Conservation (phyloP, 2,113 vertebrate species). For the Girardinichthys multiradiatus region DNA sequence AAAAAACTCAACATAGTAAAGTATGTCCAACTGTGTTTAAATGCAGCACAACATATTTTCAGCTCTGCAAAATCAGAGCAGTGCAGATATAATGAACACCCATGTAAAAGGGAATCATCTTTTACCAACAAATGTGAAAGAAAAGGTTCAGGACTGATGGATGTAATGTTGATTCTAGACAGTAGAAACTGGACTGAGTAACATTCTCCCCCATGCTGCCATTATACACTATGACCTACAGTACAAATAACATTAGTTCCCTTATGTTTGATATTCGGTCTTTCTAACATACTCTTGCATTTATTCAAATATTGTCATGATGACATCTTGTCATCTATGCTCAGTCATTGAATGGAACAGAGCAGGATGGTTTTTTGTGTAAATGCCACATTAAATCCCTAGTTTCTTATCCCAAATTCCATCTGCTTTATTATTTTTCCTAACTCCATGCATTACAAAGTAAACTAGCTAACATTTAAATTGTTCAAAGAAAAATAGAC, state of each 20-base stretch:
- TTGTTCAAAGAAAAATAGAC: neutral
- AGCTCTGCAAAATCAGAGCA: too few species aligned
- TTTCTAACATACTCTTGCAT: neutral
- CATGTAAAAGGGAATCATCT: neutral
- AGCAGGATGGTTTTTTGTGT: neutral
- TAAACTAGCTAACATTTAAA: neutral
- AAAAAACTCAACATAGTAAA: too few species aligned
- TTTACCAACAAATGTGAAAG: neutral
- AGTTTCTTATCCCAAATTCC: too few species aligned
- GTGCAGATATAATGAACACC: neutral
- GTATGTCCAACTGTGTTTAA: neutral
- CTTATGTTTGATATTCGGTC: neutral
- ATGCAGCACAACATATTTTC: too few species aligned
- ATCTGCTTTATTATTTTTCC: neutral
- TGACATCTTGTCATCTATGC: neutral
- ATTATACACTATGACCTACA: too few species aligned
- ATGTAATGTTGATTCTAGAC: too few species aligned
- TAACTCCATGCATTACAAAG: neutral
- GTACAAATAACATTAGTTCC: neutral
- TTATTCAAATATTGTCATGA: neutral
- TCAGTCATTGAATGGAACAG: neutral
- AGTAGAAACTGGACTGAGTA: too few species aligned
- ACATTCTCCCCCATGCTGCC: too few species aligned
- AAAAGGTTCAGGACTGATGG: neutral
- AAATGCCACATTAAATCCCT: neutral